Conservation (phyloP, 2,888 invertebrate species). For the Nineta flava region DNA sequence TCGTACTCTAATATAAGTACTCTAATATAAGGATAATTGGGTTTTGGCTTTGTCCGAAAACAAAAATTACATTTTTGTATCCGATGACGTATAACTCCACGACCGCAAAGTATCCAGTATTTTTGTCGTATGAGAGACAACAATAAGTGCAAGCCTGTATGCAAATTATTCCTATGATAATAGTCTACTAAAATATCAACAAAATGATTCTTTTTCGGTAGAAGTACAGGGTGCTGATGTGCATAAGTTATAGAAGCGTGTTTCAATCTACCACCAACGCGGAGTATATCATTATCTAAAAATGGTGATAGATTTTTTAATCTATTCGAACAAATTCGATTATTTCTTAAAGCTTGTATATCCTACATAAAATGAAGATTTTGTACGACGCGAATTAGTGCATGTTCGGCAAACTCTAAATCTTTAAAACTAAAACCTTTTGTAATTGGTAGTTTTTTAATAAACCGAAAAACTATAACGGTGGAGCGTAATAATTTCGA, state of each 20-base stretch:
- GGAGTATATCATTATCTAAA: slow-evolving; percentile 8
- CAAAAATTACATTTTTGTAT: too few species aligned
- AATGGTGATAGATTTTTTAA: slow-evolving; percentile 9
- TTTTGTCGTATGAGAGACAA: slow-evolving; percentile 12
- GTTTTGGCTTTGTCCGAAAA: neutral
- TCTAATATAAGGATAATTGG: neutral
- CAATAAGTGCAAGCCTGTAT: slow-evolving; percentile 11
- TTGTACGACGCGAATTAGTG: slow-evolving; percentile 6
- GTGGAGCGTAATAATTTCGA: neutral
- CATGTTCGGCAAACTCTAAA: slow-evolving; percentile 4
- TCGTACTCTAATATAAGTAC: neutral
- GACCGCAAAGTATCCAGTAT: slow-evolving; percentile 13
- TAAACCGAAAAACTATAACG: neutral
- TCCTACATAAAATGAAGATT: slow-evolving; percentile 3
- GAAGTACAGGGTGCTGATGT: slow-evolving; percentile 8
- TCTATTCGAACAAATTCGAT: slow-evolving; percentile 5
- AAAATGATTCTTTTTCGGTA: slow-evolving; percentile 6
- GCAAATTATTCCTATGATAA: slow-evolving; percentile 10
- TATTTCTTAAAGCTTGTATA: slow-evolving; percentile 1
- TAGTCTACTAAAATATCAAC: slow-evolving; percentile 11
- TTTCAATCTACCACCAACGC: slow-evolving; percentile 9
- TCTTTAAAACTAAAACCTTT: neutral
- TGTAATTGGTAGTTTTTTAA: neutral
- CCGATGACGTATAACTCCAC: too few species aligned
- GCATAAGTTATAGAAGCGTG: slow-evolving; percentile 6